Percentiles rank a stretch among this genome's conserved stretches.
Evolutionary conservation across 2,113 vertebrate species (phyloP).

Genomic region (Crotalus helleri): DNA sequence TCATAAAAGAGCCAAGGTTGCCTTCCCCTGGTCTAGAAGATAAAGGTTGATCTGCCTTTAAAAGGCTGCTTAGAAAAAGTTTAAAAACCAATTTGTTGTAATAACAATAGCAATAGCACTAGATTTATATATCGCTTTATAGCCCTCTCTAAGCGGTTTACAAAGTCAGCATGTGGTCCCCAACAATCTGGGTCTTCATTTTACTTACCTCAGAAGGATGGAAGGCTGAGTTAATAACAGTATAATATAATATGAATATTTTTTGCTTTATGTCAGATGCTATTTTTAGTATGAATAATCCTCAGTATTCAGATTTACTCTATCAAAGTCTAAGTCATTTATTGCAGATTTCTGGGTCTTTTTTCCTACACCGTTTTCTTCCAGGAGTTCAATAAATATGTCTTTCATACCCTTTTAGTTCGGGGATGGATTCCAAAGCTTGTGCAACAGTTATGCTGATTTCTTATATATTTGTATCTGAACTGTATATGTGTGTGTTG

Average conservation of each 20-base stretch:
- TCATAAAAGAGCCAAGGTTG: no score
- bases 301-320: not conserved
- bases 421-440: not conserved
- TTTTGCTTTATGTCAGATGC: not conserved
- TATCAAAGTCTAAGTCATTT: not conserved
- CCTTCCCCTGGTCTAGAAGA: not conserved
- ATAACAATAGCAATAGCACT: not conserved
- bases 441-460: not conserved
- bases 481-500: not conserved
- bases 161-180: no score
- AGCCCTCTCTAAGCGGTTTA: no score
- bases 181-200: no score
- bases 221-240: not conserved
- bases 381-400: not conserved
- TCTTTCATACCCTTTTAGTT: not conserved
- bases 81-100: not conserved
- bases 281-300: not conserved
- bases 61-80: not conserved
- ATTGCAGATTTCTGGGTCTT: not conserved
- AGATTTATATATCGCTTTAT: no score
- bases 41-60: not conserved
- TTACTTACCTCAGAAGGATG: no score
- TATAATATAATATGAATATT: not conserved
- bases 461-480: not conserved
- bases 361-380: not conserved